Conservation (phyloP, 2,888 invertebrate genomes). For the Heliconius erato region DNA sequence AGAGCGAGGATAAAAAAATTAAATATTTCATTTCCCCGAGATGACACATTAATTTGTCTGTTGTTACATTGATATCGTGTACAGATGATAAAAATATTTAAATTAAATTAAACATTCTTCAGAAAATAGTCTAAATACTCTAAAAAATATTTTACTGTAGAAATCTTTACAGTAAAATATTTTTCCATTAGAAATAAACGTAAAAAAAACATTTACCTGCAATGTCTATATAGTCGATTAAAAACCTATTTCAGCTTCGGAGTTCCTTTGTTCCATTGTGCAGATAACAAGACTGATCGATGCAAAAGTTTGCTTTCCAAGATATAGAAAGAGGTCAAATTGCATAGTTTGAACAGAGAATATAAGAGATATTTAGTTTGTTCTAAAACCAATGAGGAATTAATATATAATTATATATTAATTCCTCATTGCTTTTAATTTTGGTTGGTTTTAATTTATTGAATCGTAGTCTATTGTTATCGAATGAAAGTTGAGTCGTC, state of each 20-base stretch:
- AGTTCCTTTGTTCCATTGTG: slow-evolving; percentile 18
- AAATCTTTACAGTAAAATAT: not conserved
- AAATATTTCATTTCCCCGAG: no score
- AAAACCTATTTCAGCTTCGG: slow-evolving; percentile 22
- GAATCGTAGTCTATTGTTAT: no score
- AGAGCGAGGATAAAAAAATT: no score
- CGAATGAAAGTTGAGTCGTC: no score
- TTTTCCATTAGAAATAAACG: not conserved
- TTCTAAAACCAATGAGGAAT: not conserved
- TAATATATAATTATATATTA: not conserved
- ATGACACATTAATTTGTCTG: no score
- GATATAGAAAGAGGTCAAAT: slow-evolving; percentile 21
- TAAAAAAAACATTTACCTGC: not conserved
- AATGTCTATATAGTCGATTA: slow-evolving; percentile 16
- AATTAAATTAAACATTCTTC: no score
- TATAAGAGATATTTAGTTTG: not conserved
- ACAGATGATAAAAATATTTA: no score
- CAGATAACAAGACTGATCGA: slow-evolving; percentile 32
- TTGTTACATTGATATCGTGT: no score
- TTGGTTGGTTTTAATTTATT: no score
- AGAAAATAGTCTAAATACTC: no score
- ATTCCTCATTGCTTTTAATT: no score
- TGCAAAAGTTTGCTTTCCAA: slow-evolving; percentile 29
- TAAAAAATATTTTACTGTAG: no score
- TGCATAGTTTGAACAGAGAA: slow-evolving; percentile 4